These are phyloP conservation scores for Ranitomeya variabilis DNA, from an alignment of 2,113 vertebrate genomes.

Conservation along the genomic window DNA sequence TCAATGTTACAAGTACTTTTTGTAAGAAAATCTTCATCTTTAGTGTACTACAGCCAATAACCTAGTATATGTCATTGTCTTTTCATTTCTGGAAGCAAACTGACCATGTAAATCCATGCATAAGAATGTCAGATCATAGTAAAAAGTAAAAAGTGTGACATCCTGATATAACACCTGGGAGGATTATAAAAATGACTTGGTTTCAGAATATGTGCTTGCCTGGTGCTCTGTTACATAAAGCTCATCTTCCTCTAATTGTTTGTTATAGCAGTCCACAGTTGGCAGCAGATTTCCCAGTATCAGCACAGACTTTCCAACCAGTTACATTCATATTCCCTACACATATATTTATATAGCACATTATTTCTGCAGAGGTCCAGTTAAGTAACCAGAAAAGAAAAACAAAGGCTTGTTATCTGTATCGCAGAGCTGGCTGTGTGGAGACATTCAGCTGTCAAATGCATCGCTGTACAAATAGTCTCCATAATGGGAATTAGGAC, in stretches of 20 bases:
- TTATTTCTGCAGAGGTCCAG: slow-evolving; percentile 12
- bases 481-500: slow-evolving; percentile 21
- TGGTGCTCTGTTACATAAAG: neutral
- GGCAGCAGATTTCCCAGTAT: neutral
- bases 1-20: slow-evolving; percentile 9
- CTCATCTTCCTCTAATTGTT: neutral
- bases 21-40: neutral
- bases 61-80: neutral
- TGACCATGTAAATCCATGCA: neutral
- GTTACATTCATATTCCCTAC: neutral
- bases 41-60: neutral
- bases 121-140: neutral
- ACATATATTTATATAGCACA: neutral
- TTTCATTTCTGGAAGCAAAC: neutral
- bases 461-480: neutral
- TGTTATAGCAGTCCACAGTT: neutral
- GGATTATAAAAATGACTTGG: neutral
- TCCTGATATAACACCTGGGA: neutral
- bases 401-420: neutral
- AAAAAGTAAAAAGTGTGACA: neutral
- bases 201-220: neutral
- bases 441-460: neutral
- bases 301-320: neutral
- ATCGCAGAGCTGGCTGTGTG: neutral
- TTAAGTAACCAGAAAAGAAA: neutral